Evolutionary conservation across 2,888 invertebrate genomes (phyloP), one percentile per base, ranked within the genome.

Genomic region (Mallateleia sp.): DNA sequence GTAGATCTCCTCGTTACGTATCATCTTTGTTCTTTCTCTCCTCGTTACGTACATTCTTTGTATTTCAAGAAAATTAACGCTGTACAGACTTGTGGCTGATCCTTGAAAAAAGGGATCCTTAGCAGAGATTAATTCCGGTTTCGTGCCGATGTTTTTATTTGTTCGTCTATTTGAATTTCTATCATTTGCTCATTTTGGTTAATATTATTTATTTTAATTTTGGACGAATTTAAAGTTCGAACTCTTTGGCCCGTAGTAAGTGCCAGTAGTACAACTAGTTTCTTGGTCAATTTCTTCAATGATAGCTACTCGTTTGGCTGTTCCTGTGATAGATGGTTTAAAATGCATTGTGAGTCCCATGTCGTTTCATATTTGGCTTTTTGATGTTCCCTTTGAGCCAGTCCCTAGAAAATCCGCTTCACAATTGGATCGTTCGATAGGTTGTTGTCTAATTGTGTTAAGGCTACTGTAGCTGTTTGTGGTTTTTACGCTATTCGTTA

Each of bases 271-370:
- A 45, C 14, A 45, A 14, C 20, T 81, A 78, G 14, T 72, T 88
- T 69, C 81, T 82, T 62, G 74, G 83, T 45, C 64, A 74, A 24
- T 87, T 75, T 8, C 79, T 54, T 24, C 79, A 69, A 56, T 79
- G 69, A 25, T 80, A 45, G 45, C 5, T 8, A 5, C 14, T 45
- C 45, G n/a, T 45, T 45, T 77, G 88, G 86, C 52, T 74, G 87
- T 2, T 6, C 4, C 4, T 4, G 6, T 32, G 32, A 32, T 8
- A 32, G 8, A 32, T 32, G 32, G 8, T 6, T 8, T 6, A 32
- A 8, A 6, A 32, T 8, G 4, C 8, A 6, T 6, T 32, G 4
- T 4, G 32, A 8, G 32, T 32, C 8, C 32, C 32, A 32, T 6
- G 32, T 32, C 8, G 32, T 32, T 8, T 4, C 4, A 32, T 32